Conservation (phyloP, 2,888 invertebrate species). For the Platypus cylindrus region DNA sequence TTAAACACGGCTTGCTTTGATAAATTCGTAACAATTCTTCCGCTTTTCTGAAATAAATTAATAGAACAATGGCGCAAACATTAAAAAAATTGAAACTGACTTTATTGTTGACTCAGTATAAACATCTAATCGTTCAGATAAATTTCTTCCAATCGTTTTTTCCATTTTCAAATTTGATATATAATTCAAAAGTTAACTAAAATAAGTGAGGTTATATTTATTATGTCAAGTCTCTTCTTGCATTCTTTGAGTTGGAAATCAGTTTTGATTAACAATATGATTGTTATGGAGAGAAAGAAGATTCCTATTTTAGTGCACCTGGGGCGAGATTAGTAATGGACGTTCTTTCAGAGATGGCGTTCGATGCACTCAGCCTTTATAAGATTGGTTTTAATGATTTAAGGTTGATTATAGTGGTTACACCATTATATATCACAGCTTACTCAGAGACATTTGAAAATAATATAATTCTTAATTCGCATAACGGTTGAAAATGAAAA, state of each 20-base stretch:
- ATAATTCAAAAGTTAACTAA: background rate
- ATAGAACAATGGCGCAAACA: background rate
- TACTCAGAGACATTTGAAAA: no score
- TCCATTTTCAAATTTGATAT: conserved; percentile 8
- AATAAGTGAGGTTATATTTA: no score
- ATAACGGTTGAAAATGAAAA: no score
- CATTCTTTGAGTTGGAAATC: background rate
- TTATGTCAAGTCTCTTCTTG: no score
- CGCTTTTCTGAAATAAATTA: conserved; percentile 23
- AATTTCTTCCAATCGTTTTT: conserved; percentile 14
- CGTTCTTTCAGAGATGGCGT: no score
- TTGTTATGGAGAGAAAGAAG: background rate
- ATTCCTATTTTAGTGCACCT: no score
- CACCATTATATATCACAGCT: no score
- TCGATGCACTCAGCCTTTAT: no score
- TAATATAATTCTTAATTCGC: no score
- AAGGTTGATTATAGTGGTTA: no score
- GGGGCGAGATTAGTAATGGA: no score
- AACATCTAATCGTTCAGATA: conserved; percentile 18
- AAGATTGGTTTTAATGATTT: no score
- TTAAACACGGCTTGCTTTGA: conserved; percentile 34
- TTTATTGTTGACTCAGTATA: conserved; percentile 16
- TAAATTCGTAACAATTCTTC: conserved; percentile 41
- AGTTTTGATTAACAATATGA: background rate
- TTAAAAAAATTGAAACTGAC: conserved; percentile 9